Base-by-base conservation (phyloP, 2,113 vertebrate species). In the Seriola aureovittata region DNA sequence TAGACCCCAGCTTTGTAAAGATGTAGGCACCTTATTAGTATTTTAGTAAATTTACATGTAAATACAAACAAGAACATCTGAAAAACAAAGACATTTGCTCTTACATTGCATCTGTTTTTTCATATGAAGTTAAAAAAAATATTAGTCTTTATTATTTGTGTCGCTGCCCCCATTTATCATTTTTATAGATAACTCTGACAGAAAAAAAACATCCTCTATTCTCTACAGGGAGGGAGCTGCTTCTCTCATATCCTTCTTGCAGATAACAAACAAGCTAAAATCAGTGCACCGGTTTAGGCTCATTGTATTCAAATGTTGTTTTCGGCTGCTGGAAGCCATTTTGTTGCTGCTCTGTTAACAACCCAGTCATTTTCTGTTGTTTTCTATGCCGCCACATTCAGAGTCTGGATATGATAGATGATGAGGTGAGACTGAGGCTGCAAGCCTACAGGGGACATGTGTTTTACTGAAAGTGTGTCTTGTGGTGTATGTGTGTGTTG, bases 341-440 rank as follows among this genome's bases (percentile, higher is more conserved):
- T 58, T 69, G 34, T 74, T 72, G 74, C 64, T 55, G 38, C 71
- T 85, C 32, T 82, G 32, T 80, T 93, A 92, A 94, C 95, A 95
- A 95, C 92, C 63, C 76, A 91, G 85, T 93, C 93, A 85, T 95
- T 93, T 92, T 94, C 87, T 93, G 81, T 89, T 97, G 36, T 96
- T 94, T 93, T 93, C 94, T 94, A 85, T 94, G 96, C 96, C 95
- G 94, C 91, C 76, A 87, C 88, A 70, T 90, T 94, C 95, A 99
- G 98, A 99, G 98, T 95, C 95, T 98, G 97, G 98, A 99, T 95
- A 99, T 98, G 97, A 97, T 98, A 95, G 97, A 99, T 91, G 97
- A 99, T 81, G 97, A 99, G 98, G 98, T 99, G 96, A 99, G 98
- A 95, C 77, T 68, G 32, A 70, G 71, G 84, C 71, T 55, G 12